Evolutionary conservation across 1,140 invertebrate genomes (phyloP), one percentile per base, ranked within the genome.

Genomic region (Tetraneura akinire): DNA sequence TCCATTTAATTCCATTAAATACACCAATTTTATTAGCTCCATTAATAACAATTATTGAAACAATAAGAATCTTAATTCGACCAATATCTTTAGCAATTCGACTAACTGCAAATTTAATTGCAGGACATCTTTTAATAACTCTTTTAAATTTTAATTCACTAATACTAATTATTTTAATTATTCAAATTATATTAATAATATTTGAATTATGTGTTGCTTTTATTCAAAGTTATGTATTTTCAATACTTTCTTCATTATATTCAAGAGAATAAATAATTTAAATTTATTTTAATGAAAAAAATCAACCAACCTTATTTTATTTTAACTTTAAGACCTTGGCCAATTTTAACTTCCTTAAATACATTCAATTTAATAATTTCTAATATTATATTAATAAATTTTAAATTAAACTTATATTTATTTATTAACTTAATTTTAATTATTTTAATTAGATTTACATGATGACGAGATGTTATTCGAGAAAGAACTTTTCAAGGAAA

Each of bases 401-500:
- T n/a, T n/a, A n/a, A n/a, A n/a, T n/a, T n/a, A n/a, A n/a, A n/a
- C n/a, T n/a, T n/a, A n/a, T n/a, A n/a, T n/a, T n/a, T n/a, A n/a
- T n/a, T n/a, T n/a, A 51, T 51, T 51, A 51, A 51, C 18, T 51
- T 60, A 29, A 9, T 60, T 26, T 29, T 11, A 60, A 60, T 60
- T 14, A 13, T 26, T 1, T 29, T 60, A 60, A 60, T 29, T 60
- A 13, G 3, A 9, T 26, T 60, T 13, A 3, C 13, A 26, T 70
- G 66, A 49, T 70, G 66, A 49, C 37, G 66, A 45, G 32, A 70
- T n/a, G 6, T 70, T 11, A 70, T 70, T 23, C 37, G 45, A 70
- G 66, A 70, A 70, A 49, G 66, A 45, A 70, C 45, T 10, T 45
- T 45, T 45, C 37, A 70, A 45, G 37, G 21, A 21, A 70, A 49